Evolutionary conservation across 2,888 invertebrate species (phyloP).

Genomic region (Plagodis dolabraria): DNA sequence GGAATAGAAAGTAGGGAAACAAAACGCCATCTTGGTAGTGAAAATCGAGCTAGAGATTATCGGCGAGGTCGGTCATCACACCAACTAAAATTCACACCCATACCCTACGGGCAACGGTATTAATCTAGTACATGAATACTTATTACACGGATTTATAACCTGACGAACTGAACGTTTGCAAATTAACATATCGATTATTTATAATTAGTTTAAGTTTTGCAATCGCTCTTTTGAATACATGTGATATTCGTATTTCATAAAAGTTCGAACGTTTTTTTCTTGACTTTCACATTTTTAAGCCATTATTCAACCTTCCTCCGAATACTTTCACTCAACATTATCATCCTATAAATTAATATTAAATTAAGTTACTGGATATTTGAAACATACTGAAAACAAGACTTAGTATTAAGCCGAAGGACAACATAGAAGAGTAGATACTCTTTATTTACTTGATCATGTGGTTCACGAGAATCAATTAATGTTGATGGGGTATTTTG

Average conservation of each 20-base stretch:
- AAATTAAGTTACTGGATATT: no score
- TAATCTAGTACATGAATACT: constrained; percentile 5
- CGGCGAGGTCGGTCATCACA: constrained; percentile 19
- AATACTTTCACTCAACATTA: no score
- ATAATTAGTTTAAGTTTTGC: neutral
- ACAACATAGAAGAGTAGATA: no score
- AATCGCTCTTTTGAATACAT: constrained; percentile 7
- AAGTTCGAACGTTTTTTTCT: constrained; percentile 2
- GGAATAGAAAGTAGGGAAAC: neutral
- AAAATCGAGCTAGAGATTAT: constrained; percentile 1
- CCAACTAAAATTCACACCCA: constrained; percentile 18
- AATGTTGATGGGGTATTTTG: no score
- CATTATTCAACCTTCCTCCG: no score
- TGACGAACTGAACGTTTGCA: neutral
- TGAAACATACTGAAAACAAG: no score
- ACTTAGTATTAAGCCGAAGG: no score
- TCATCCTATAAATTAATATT: no score
- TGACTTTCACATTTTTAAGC: neutral
- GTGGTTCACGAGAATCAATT: no score
- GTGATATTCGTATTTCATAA: neutral
- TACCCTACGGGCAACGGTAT: constrained; percentile 24
- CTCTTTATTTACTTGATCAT: no score
- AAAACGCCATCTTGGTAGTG: neutral
- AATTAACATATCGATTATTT: constrained; percentile 1
- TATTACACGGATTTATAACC: neutral